Conservation (phyloP, 2,888 invertebrate genomes). For the Nomada hirtipes region DNA sequence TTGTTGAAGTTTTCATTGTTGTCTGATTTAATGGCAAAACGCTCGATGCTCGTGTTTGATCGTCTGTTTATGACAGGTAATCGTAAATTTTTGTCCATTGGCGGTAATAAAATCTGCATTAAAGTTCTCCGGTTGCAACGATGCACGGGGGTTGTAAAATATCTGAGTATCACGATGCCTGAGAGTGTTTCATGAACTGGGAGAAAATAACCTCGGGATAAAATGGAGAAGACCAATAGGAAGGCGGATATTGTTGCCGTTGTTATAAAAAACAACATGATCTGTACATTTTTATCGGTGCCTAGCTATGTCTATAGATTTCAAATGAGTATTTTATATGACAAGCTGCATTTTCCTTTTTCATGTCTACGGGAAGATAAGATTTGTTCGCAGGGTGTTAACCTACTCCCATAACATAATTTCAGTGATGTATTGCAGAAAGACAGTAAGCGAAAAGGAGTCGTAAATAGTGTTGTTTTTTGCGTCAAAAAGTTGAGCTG, state of each 20-base stretch:
- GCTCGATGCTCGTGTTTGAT: neutral
- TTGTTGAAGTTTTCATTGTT: neutral
- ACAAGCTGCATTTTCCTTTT: neutral
- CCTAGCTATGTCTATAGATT: neutral
- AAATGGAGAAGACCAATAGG: slow-evolving; percentile 36
- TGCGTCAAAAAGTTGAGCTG: neutral
- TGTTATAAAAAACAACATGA: slow-evolving; percentile 21
- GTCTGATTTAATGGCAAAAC: neutral
- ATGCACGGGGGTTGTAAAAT: slow-evolving; percentile 35
- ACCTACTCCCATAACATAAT: too few species aligned
- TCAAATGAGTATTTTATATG: neutral
- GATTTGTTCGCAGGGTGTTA: too few species aligned
- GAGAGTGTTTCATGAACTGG: slow-evolving; percentile 39
- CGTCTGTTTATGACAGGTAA: slow-evolving; percentile 13
- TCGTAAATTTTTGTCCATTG: slow-evolving; percentile 52
- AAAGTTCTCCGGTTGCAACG: slow-evolving; percentile 46
- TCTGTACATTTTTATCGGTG: neutral
- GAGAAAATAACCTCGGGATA: slow-evolving; percentile 35
- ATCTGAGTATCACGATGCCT: slow-evolving; percentile 30
- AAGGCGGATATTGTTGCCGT: slow-evolving; percentile 16
- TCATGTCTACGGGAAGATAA: too few species aligned
- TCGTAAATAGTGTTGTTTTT: neutral
- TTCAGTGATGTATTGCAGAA: too few species aligned
- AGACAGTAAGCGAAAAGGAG: too few species aligned
- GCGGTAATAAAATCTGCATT: slow-evolving; percentile 58